Conservation (phyloP, 2,797 vertebrate genomes). For the Hapalemur alaotrensis region DNA sequence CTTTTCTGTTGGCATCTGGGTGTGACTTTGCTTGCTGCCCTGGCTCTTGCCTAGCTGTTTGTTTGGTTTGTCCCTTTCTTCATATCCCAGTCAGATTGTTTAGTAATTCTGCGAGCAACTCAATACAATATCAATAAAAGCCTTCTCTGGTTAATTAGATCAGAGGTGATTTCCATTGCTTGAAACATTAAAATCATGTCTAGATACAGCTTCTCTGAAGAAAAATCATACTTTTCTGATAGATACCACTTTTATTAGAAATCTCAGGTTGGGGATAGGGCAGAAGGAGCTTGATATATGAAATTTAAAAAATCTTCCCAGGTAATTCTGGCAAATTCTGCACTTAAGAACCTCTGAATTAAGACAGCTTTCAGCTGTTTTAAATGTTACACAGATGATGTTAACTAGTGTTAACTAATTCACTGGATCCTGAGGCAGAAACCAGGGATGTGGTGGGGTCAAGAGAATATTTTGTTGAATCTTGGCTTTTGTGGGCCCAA, state of each 20-base stretch:
- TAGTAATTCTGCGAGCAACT: not conserved
- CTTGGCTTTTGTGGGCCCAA: not conserved
- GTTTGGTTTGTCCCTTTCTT: not conserved
- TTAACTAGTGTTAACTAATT: slow-evolving; percentile 20
- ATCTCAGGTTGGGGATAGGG: not conserved
- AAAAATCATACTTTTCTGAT: not conserved
- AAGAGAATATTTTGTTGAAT: slow-evolving; percentile 37
- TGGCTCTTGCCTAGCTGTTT: not conserved
- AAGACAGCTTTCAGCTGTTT: slow-evolving; percentile 37
- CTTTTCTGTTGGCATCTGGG: not conserved
- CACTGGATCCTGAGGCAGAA: slow-evolving; percentile 24
- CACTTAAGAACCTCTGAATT: slow-evolving; percentile 37
- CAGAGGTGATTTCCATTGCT: not conserved
- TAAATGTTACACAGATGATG: slow-evolving; percentile 37
- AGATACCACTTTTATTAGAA: not conserved
- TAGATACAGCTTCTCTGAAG: not conserved
- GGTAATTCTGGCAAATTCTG: slow-evolving; percentile 40
- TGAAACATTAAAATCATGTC: not conserved
- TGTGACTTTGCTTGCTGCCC: not conserved
- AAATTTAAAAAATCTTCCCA: not conserved
- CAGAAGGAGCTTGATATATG: not conserved
- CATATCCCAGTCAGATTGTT: not conserved
- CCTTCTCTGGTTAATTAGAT: not conserved
- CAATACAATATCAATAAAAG: not conserved
- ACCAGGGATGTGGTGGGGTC: not conserved